Evolutionary conservation across 2,888 invertebrate species (phyloP), one percentile per base, ranked within the genome.

Genomic region (Carterocephalus palaemon): DNA sequence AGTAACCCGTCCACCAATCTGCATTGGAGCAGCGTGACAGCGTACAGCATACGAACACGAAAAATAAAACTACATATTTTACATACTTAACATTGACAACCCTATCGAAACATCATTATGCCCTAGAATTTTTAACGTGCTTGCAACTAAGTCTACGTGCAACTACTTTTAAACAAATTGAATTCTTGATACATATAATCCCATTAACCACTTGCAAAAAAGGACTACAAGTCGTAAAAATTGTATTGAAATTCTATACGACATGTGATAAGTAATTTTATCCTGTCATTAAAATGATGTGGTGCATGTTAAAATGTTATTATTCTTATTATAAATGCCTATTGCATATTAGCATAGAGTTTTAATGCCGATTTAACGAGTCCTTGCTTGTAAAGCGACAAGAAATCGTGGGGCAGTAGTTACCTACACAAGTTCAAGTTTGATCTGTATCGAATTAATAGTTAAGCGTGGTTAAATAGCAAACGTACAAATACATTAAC

Each of bases 221-320:
- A 37, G 43, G 37, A 37, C 43, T 29, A 31, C 29, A 31, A 17
- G 37, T 31, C 36, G 31, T 45, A 45, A 45, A 45, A 45, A 45
- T 45, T 24, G 31, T 19, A 37, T 45, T 37, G 37, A 37, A 37
- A 45, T 45, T 37, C 43, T 23, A 36, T 23, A 45, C 43, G 31
- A 31, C 28, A 31, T 8, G 29, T 31, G 43, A 45, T 45, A 45
- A 45, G 43, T 23, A 36, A 36, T 43, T 43, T 37, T 36, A 37
- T 43, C 37, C 29, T 23, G n/a, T 23, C 23, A 43, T 43, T 43
- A 43, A 43, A 29, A 43, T 43, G 29, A 43, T 37, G 43, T 43
- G 29, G 19, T 37, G 43, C 43, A 43, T 43, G 36, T 34, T 37
- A 23, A 43, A 43, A 43, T 43, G 36, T 43, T 43, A 43, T 43